These are phyloP conservation scores for Coboldia fuscipes DNA, from an alignment of 1,140 invertebrate species.

Conservation along the genomic window DNA sequence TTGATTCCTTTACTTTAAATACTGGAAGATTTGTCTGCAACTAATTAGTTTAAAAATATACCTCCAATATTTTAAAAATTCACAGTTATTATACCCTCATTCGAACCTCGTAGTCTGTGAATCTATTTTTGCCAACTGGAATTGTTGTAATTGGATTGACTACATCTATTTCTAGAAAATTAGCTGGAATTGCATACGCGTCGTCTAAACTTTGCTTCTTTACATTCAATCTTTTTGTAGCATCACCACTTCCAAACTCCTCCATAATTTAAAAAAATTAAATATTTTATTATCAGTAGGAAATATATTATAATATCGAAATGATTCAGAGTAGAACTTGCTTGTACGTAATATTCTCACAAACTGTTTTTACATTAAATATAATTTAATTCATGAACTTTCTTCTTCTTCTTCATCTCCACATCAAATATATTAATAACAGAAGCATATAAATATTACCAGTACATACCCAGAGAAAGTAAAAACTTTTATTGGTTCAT, in stretches of 20 bases:
- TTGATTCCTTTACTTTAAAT: slow-evolving; percentile 99
- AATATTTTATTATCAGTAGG: too few species aligned
- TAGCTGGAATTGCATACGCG: slow-evolving; percentile 96
- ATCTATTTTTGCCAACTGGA: slow-evolving; percentile 91
- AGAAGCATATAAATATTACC: too few species aligned
- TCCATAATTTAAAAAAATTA: slow-evolving; percentile 60
- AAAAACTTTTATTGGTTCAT: too few species aligned
- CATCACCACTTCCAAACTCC: slow-evolving; percentile 36
- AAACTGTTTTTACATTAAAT: too few species aligned
- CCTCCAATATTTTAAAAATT: background rate
- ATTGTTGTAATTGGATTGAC: slow-evolving; percentile 92
- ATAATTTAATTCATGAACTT: too few species aligned
- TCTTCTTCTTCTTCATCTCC: too few species aligned
- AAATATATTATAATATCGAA: too few species aligned
- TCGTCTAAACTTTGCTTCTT: slow-evolving; percentile 97
- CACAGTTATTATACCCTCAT: slow-evolving; percentile 55
- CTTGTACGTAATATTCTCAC: too few species aligned
- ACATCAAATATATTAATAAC: too few species aligned
- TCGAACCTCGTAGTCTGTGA: slow-evolving; percentile 98
- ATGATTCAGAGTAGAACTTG: too few species aligned
- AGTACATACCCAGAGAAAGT: too few species aligned
- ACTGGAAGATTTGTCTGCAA: slow-evolving; percentile 95
- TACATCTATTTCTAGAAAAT: slow-evolving; percentile 99
- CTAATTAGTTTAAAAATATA: background rate
- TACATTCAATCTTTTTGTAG: slow-evolving; percentile 77